phyloP scores from a whole-genome alignment of 2,113 vertebrate species.

The Pteropus alecto region DNA sequence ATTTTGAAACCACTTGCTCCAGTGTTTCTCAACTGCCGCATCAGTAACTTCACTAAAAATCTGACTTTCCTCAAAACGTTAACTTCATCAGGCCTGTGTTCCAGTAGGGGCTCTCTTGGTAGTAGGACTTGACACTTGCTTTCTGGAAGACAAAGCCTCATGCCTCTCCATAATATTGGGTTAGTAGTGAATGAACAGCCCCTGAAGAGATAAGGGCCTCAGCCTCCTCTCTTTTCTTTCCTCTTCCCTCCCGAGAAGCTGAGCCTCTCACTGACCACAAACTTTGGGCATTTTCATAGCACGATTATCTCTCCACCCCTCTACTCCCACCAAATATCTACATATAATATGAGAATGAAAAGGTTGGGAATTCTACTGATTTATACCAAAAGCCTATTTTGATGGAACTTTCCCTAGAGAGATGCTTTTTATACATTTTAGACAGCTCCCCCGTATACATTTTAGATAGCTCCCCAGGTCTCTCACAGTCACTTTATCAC shows the following conservation, averaged over 20 bases:
- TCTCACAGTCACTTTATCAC: not conserved
- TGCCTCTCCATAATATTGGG: not conserved
- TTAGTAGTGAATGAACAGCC: not conserved
- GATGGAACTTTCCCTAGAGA: not conserved
- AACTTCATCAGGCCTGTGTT: not conserved
- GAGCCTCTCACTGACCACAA: not conserved
- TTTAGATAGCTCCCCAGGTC: not conserved
- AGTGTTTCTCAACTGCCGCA: not conserved
- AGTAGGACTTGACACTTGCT: not conserved
- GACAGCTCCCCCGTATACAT: not conserved
- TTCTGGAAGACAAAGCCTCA: not conserved
- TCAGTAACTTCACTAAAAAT: not conserved
- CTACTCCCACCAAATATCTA: not conserved
- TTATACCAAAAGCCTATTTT: not conserved
- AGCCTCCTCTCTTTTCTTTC: not conserved
- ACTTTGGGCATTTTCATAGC: not conserved
- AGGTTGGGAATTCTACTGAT: not conserved
- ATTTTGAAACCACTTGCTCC: constrained; percentile 6
- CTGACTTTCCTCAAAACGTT: not conserved
- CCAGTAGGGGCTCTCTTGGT: not conserved
- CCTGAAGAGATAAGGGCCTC: not conserved
- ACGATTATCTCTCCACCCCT: not conserved
- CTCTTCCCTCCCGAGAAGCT: not conserved
- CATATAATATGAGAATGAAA: not conserved
- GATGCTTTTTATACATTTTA: not conserved